A percentile compares a stretch with the other conserved stretches of the same genome.
These are phyloP conservation scores for Mizuhopecten yessoensis DNA, from an alignment of 1,140 invertebrate genomes.

Conservation along the genomic window DNA sequence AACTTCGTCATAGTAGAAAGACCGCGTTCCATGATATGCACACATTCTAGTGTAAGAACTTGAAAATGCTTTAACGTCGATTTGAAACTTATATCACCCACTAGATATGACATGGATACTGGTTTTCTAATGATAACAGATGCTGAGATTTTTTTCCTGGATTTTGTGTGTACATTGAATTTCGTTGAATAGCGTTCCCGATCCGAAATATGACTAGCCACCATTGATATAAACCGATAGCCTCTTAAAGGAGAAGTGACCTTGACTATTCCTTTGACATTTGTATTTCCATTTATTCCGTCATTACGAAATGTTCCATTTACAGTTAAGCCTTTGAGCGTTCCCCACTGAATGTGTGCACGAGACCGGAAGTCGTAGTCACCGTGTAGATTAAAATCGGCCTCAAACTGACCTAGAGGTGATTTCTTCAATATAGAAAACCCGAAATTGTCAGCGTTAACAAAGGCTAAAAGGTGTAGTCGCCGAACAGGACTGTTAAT, in stretches of 20 bases:
- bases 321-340: not conserved
- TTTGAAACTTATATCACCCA: constrained; percentile 53
- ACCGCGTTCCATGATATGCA: constrained; percentile 46
- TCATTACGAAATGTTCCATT: constrained; percentile 51
- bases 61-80: constrained; percentile 64
- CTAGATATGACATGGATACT: constrained; percentile 49
- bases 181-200: not conserved
- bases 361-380: not conserved
- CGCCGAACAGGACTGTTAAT: not conserved
- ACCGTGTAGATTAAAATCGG: not conserved
- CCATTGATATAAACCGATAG: not conserved
- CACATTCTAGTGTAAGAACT: constrained; percentile 46
- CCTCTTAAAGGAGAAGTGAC: constrained; percentile 41
- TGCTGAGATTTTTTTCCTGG: not conserved
- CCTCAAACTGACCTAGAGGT: not conserved
- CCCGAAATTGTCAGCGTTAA: not conserved
- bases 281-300: not conserved
- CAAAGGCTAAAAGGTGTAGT: not conserved
- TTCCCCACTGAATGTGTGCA: not conserved
- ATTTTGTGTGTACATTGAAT: constrained; percentile 27
- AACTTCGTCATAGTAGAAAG: constrained; percentile 48
- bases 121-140: constrained; percentile 46
- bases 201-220: not conserved
- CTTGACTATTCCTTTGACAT: not conserved
- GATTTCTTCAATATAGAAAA: not conserved